phyloP scores from a whole-genome alignment of 2,888 invertebrate species.

The Pemphredon lugubris region DNA sequence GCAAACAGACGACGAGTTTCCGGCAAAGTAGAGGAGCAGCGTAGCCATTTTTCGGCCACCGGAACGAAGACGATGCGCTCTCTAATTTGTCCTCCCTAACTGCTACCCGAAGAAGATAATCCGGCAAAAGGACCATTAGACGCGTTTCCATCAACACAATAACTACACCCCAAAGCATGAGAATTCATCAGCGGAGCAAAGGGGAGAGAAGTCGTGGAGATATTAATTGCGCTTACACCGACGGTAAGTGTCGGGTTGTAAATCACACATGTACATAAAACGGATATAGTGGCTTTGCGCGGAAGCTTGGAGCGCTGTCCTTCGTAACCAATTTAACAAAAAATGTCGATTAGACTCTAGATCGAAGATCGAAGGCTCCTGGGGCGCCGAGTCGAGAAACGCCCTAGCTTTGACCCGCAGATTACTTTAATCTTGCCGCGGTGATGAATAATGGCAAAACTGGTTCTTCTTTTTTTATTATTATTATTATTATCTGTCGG shows the following conservation, averaged over 20 bases:
- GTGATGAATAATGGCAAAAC: conserved; percentile 4
- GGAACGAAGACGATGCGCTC: conserved; percentile 6
- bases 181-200: background rate
- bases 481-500: too few relatives aligned
- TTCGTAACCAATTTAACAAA: conserved; percentile 21
- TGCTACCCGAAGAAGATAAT: conserved; percentile 35
- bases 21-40: background rate
- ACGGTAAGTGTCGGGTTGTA: too few relatives aligned
- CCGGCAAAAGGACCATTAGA: conserved; percentile 36
- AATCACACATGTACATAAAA: too few relatives aligned
- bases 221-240: too few relatives aligned
- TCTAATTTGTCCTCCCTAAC: conserved; percentile 43
- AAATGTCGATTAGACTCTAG: background rate
- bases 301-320: too few relatives aligned
- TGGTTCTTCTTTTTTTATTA: too few relatives aligned
- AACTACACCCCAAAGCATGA: conserved; percentile 13
- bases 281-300: too few relatives aligned
- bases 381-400: background rate
- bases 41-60: conserved; percentile 3
- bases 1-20: conserved; percentile 37
- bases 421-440: conserved; percentile 23
- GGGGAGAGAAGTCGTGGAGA: background rate
- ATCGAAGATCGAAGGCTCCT: background rate
- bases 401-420: conserved; percentile 21
- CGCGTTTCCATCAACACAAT: conserved; percentile 27